phyloP scores from a whole-genome alignment of 30 jellyfish, hydroid and myxozoan species.

The Clytia hemisphaerica region DNA sequence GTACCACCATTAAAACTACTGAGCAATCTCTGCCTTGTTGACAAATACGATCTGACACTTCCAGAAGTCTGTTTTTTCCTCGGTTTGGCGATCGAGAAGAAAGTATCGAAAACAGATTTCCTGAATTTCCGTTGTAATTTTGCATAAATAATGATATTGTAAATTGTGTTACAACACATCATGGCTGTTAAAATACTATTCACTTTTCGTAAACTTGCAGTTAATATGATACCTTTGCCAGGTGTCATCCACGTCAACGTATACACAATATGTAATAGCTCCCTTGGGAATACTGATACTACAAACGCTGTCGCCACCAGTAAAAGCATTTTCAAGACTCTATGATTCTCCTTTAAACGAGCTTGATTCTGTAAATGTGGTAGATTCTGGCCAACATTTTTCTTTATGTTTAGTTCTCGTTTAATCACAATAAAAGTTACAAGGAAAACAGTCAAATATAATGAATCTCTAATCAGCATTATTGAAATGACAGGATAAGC shows the following conservation, averaged over 20 bases:
- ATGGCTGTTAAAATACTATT: conserved; percentile 40
- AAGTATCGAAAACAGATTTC: no score
- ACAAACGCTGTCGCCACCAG: conserved; percentile 41
- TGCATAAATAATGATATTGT: conserved; percentile 58
- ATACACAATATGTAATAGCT: conserved; percentile 35
- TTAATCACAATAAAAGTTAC: conserved; percentile 14
- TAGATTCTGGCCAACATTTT: no score
- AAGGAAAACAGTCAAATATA: conserved; percentile 26
- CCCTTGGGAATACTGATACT: conserved; percentile 58
- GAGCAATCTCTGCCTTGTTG: no score
- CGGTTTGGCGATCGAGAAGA: no score
- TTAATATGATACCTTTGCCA: conserved; percentile 26
- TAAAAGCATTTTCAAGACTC: conserved; percentile 23
- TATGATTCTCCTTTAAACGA: conserved; percentile 11
- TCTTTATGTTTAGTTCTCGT: conserved; percentile 11
- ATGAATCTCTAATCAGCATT: conserved; percentile 23
- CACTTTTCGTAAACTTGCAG: conserved; percentile 25
- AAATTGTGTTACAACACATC: conserved; percentile 53
- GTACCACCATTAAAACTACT: no score
- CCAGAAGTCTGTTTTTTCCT: no score
- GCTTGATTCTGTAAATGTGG: background rate
- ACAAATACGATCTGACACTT: no score
- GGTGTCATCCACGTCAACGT: conserved; percentile 46
- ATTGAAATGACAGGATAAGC: conserved; percentile 42
- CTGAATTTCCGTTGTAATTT: conserved; percentile 28